Percentiles rank a stretch among this genome's conserved stretches.
Evolutionary conservation across 2,113 vertebrate genomes (phyloP).

Genomic region (Epinephelus moara): DNA sequence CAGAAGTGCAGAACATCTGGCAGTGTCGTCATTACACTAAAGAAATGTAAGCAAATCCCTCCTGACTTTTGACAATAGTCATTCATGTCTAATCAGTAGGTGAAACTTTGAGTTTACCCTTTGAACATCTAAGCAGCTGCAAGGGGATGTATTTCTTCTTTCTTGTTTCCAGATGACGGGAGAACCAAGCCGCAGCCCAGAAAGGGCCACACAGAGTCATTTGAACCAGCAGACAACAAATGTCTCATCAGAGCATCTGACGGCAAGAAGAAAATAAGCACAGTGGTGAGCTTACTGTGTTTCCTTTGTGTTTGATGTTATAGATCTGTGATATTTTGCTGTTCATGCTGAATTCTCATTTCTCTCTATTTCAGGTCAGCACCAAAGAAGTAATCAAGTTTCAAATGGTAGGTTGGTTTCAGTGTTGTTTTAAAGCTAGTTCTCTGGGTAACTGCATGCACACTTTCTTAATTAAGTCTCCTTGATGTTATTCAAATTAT

Average conservation of each 20-base stretch:
- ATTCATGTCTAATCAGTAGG: not conserved
- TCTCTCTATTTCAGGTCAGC: constrained; percentile 88
- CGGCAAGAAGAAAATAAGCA: constrained; percentile 98
- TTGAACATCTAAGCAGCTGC: not conserved
- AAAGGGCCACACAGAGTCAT: constrained; percentile 90
- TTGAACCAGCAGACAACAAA: constrained; percentile 96
- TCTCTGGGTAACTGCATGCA: not conserved
- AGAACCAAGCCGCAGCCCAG: constrained; percentile 94
- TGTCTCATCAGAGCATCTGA: constrained; percentile 97
- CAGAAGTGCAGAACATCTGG: constrained; percentile 95
- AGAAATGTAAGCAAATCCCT: constrained; percentile 91
- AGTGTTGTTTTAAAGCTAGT: not conserved
- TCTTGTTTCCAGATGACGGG: constrained; percentile 89
- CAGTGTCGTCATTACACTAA: constrained; percentile 96
- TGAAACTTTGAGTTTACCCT: not conserved
- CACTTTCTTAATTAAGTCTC: not conserved
- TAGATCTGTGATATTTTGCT: not conserved
- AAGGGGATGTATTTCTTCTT: not conserved
- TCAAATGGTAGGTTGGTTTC: constrained; percentile 92
- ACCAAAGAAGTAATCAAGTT: constrained; percentile 99
- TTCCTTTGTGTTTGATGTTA: not conserved
- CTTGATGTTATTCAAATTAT: not conserved
- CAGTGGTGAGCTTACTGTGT: constrained; percentile 89
- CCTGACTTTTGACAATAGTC: not conserved
- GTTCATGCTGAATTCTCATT: not conserved